Base-by-base conservation (phyloP, 2,888 invertebrate genomes). In the Quadroppia sp. region DNA sequence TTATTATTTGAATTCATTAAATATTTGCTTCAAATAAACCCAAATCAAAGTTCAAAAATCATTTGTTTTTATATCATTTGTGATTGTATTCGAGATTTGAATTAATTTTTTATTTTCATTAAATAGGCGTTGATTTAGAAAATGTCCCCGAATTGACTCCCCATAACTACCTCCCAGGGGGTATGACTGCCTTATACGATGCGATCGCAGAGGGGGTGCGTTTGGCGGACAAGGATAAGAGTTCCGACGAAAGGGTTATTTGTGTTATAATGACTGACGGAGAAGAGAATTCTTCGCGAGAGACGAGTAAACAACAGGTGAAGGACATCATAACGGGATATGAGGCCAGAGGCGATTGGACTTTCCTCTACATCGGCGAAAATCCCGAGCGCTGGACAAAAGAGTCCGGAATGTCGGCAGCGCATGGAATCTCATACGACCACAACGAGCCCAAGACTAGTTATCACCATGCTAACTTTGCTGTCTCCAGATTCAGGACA, bases 21-120 rank as follows among this genome's bases (percentile, higher is more conserved):
- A n/a, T n/a, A n/a, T n/a, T n/a, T n/a, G n/a, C n/a, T n/a, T n/a
- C n/a, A n/a, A n/a, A n/a, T n/a, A n/a, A n/a, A n/a, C n/a, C n/a
- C n/a, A n/a, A n/a, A n/a, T n/a, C n/a, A n/a, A n/a, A n/a, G n/a
- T n/a, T n/a, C n/a, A n/a, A n/a, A n/a, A n/a, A n/a, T n/a, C n/a
- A n/a, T n/a, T n/a, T n/a, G n/a, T n/a, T n/a, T n/a, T n/a, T n/a
- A n/a, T n/a, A n/a, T n/a, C n/a, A n/a, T n/a, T n/a, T n/a, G n/a
- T n/a, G n/a, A n/a, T n/a, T n/a, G n/a, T n/a, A n/a, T n/a, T n/a
- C n/a, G n/a, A n/a, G n/a, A n/a, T n/a, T n/a, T n/a, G n/a, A n/a
- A n/a, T n/a, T n/a, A n/a, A n/a, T 36, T 36, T 36, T 36, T 7
- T 36, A 36, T 36, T 36, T 36, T 75, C 74, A 76, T 13, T 50